phyloP scores from a whole-genome alignment of 2,888 invertebrate species.

The Calameuta pallipes region DNA sequence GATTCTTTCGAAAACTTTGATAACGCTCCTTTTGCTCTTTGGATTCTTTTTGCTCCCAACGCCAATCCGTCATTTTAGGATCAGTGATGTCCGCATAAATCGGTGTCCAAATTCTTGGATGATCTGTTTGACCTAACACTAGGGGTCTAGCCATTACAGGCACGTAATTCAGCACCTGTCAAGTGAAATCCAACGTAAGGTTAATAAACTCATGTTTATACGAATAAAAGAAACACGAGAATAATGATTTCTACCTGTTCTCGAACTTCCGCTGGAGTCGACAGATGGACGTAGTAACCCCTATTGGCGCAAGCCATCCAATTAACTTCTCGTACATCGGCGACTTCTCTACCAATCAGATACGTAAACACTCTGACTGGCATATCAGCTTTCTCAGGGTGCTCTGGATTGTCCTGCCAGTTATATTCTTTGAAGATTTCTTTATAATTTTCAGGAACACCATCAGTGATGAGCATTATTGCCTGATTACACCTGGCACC shows the following conservation, averaged over 20 bases:
- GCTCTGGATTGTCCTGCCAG: constrained; percentile 77
- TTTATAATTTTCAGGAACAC: constrained; percentile 93
- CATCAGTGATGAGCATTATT: constrained; percentile 99
- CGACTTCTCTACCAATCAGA: constrained; percentile 89
- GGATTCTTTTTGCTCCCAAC: constrained; percentile 87
- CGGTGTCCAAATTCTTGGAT: constrained; percentile 97
- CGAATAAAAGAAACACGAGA: not conserved
- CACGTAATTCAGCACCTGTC: constrained; percentile 85
- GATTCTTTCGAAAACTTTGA: constrained; percentile 73
- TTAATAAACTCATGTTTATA: not conserved
- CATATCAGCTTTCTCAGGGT: constrained; percentile 68
- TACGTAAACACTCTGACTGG: constrained; percentile 97
- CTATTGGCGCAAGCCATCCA: constrained; percentile 99
- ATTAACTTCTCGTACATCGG: constrained; percentile 92
- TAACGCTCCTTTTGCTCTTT: constrained; percentile 83
- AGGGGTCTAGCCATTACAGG: constrained; percentile 96
- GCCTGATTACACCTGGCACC: constrained; percentile 88
- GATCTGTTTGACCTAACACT: constrained; percentile 84
- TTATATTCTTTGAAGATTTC: constrained; percentile 93
- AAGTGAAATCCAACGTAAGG: not conserved
- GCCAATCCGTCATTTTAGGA: constrained; percentile 90
- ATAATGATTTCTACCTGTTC: constrained; percentile 78
- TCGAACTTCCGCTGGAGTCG: constrained; percentile 95
- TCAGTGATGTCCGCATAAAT: constrained; percentile 94
- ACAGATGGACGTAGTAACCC: constrained; percentile 96